Conservation (phyloP, 2,888 invertebrate species). For the Euzophera pinguis region DNA sequence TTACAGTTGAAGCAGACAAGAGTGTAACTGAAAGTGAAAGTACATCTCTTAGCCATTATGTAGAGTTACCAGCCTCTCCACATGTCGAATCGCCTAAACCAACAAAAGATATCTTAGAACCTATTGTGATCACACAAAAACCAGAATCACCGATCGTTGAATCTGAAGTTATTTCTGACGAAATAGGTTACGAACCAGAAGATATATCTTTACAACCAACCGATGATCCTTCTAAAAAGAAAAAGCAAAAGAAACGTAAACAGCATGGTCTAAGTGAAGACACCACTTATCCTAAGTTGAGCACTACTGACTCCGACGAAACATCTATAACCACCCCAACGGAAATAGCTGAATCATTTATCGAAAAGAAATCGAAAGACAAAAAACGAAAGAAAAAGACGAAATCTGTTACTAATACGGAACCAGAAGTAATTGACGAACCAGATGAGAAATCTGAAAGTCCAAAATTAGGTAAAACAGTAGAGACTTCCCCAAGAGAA, state of each 20-base stretch:
- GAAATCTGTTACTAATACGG: slow-evolving; percentile 41
- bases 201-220: slow-evolving; percentile 74
- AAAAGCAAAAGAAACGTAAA: slow-evolving; percentile 71
- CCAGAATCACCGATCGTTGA: slow-evolving; percentile 66
- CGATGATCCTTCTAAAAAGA: slow-evolving; percentile 58
- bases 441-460: slow-evolving; percentile 52
- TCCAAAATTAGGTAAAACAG: slow-evolving; percentile 68
- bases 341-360: slow-evolving; percentile 41
- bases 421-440: slow-evolving; percentile 41
- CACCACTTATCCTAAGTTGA: slow-evolving; percentile 59
- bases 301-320: slow-evolving; percentile 61
- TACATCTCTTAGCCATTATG: slow-evolving; percentile 65
- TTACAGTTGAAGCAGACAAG: slow-evolving; percentile 51
- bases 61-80: slow-evolving; percentile 68
- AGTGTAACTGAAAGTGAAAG: slow-evolving; percentile 60
- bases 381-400: slow-evolving; percentile 76
- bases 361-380: slow-evolving; percentile 52
- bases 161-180: slow-evolving; percentile 67
- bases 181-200: slow-evolving; percentile 87
- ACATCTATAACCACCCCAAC: slow-evolving; percentile 46
- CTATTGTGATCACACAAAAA: slow-evolving; percentile 49
- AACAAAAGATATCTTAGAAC: slow-evolving; percentile 35
- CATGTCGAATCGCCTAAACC: slow-evolving; percentile 70
- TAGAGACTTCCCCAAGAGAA: slow-evolving; percentile 75
- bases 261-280: slow-evolving; percentile 57